phyloP scores from a whole-genome alignment of 2,797 vertebrate species.

The Gymnothorax reevesii region DNA sequence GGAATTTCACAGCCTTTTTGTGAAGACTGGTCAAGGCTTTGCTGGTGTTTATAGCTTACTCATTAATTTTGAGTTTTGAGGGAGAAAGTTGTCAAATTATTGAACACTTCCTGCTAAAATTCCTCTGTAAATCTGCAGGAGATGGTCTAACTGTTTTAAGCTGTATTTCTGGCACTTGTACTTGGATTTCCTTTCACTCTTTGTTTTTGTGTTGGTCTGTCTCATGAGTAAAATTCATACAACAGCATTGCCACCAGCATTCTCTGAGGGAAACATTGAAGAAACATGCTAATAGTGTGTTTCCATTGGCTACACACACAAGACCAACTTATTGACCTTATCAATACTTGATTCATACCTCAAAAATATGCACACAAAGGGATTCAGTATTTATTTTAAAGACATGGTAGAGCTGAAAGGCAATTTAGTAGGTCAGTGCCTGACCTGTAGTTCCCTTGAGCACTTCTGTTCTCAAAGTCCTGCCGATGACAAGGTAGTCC shows the following conservation, averaged over 20 bases:
- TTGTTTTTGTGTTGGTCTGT: background rate
- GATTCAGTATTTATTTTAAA: no score
- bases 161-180: background rate
- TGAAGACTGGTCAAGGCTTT: background rate
- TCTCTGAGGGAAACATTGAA: background rate
- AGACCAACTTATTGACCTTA: no score
- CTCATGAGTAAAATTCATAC: background rate
- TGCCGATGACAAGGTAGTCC: no score
- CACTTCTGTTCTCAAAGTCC: no score
- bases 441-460: no score
- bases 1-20: background rate
- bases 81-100: background rate
- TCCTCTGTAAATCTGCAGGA: no score
- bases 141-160: background rate
- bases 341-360: no score
- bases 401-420: no score
- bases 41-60: background rate
- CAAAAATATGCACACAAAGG: no score
- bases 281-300: background rate
- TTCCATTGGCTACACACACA: background rate
- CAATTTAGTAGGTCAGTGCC: no score
- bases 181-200: background rate
- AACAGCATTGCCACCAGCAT: background rate
- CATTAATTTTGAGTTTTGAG: background rate
- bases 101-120: background rate